Conservation (phyloP, 53 echinoderm and acorn worm genomes). For the Antedon mediterranea region DNA sequence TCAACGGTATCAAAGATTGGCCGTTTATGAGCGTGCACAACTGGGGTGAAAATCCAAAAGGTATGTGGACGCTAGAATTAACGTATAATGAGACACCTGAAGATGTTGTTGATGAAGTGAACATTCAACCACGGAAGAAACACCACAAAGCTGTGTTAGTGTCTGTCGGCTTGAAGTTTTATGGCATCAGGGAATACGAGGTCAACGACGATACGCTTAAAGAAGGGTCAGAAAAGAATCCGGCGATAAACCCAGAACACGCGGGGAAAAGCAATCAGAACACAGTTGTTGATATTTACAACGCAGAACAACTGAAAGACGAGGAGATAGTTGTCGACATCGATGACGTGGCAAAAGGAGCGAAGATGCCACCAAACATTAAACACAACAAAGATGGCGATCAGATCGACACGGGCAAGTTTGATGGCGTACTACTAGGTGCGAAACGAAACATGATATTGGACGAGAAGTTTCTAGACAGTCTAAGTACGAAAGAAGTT, state of each 20-base stretch:
- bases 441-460: slow-evolving; percentile 9
- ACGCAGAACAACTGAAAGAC: slow-evolving; percentile 47
- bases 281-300: slow-evolving; percentile 61
- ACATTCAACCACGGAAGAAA: slow-evolving; percentile 41
- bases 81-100: slow-evolving; percentile 5
- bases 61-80: slow-evolving; percentile 56
- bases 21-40: slow-evolving; percentile 77
- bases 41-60: slow-evolving; percentile 79
- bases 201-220: background rate
- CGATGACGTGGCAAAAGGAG: slow-evolving; percentile 32
- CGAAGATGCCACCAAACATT: slow-evolving; percentile 53
- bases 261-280: slow-evolving; percentile 30
- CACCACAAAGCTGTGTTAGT: slow-evolving; percentile 11
- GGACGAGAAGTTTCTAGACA: slow-evolving; percentile 17
- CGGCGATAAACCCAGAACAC: slow-evolving; percentile 44
- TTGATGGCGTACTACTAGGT: slow-evolving; percentile 22
- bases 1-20: slow-evolving; percentile 29
- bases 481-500: background rate
- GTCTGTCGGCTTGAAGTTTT: slow-evolving; percentile 35
- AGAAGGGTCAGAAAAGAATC: slow-evolving; percentile 9
- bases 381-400: slow-evolving; percentile 50
- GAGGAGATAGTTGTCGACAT: slow-evolving; percentile 72
- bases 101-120: too few relatives aligned
- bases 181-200: slow-evolving; percentile 30
- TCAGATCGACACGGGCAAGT: slow-evolving; percentile 31